Evolutionary conservation across 2,888 invertebrate species (phyloP), one percentile per base, ranked within the genome.

Genomic region (Platycheirus albimanus): DNA sequence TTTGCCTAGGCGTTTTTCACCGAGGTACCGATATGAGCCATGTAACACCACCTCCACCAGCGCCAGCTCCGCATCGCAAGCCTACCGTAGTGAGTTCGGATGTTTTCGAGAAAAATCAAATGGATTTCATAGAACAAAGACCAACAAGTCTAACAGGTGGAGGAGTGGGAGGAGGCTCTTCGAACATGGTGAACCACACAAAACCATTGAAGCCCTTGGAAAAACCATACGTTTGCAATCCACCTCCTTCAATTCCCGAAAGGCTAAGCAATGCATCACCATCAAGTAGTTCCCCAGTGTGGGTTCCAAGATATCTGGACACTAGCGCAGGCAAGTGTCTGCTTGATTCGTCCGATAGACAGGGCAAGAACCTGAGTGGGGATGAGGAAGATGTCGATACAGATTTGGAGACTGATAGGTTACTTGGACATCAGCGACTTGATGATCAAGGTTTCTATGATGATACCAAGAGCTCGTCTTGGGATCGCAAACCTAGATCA

Each of bases 361-460:
- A 92, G 17, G 92, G 93, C 41, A 95, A 95, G 90, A 93, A 92
- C 11, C 92, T 93, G 45, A 95, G 95, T 86, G 95, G 93, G 1
- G 92, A 92, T 88, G 89, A 91, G 93, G 96, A 95, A 89, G 97
- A 97, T 91, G 97, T 98, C 24, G 99, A 99, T 89, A 99, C 99
- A 0, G 99, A 99, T 90, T 94, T 98, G 86, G 99, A 99, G 92
- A 99, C 99, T n/a, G 99, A 99, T 91, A 93, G 98, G 87, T 92
- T 99, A 83, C 93, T 99, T 79, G 98, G 98, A 15, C 98, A 98
- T 89, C 98, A 98, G 90, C 93, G 97, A 86, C 95, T 97, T n/a
- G 97, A 97, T 87, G 97, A 97, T 90, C 96, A 96, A 90, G 96
- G 97, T 77, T 97, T 97, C 91, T 97, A 96, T 87, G 97, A 97